These are phyloP conservation scores for Drosophila tanythrix DNA, from an alignment of 2,888 invertebrate genomes.

Conservation along the genomic window DNA sequence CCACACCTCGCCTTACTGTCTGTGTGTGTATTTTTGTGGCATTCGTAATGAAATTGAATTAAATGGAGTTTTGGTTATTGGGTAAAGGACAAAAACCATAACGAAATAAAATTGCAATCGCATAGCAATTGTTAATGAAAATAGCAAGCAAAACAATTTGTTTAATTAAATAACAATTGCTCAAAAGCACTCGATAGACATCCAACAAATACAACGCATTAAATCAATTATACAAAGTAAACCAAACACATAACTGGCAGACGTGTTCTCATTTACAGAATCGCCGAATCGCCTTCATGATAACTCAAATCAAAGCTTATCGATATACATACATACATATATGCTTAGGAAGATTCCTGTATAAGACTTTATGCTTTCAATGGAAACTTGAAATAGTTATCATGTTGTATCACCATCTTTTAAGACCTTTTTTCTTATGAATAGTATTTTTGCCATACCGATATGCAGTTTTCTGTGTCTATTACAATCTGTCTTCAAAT, in stretches of 20 bases:
- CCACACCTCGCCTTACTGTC: neutral
- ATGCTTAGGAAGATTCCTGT: no score
- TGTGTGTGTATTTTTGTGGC: neutral
- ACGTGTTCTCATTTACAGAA: neutral
- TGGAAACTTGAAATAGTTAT: neutral
- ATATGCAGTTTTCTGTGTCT: neutral
- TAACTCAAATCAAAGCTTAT: neutral
- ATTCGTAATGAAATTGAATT: conserved; percentile 15
- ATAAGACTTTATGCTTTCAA: neutral
- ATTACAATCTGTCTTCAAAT: neutral
- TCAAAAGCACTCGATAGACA: conserved; percentile 12
- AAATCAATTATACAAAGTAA: neutral
- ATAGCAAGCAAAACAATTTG: conserved; percentile 30
- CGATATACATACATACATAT: no score
- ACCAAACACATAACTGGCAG: neutral
- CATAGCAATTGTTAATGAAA: conserved; percentile 26
- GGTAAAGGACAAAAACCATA: conserved; percentile 17
- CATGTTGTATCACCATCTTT: neutral
- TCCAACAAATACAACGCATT: conserved; percentile 1
- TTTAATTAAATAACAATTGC: conserved; percentile 32
- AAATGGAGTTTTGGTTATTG: conserved; percentile 23
- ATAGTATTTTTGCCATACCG: neutral
- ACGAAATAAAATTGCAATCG: conserved; percentile 31
- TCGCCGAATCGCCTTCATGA: neutral
- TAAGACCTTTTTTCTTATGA: neutral